These are phyloP conservation scores for Nerophis lumbriciformis DNA, from an alignment of 2,113 vertebrate species.

Conservation along the genomic window DNA sequence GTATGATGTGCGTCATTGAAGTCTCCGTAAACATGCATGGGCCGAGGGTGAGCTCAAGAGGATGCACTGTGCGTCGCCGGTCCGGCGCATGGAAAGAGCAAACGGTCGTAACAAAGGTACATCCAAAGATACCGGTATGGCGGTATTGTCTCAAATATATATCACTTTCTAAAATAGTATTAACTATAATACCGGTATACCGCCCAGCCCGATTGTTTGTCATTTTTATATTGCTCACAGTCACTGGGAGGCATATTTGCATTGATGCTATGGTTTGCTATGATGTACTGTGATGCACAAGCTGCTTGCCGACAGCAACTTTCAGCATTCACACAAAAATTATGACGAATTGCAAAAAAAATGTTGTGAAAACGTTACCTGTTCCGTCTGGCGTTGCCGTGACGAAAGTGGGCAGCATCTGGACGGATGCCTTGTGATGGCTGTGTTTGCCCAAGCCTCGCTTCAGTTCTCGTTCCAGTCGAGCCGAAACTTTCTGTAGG, in stretches of 20 bases:
- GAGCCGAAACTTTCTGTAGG: constrained; percentile 67
- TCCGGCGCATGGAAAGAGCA: too few relatives aligned
- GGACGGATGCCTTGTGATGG: constrained; percentile 55
- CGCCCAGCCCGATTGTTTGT: too few relatives aligned
- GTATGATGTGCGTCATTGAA: too few relatives aligned
- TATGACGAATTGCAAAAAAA: background rate
- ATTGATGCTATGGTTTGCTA: background rate
- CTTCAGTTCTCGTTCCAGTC: constrained; percentile 63
- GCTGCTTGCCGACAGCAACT: too few relatives aligned
- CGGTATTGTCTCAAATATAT: too few relatives aligned
- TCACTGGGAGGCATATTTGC: background rate
- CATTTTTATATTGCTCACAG: background rate
- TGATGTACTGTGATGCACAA: background rate
- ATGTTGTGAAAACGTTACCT: constrained; percentile 54
- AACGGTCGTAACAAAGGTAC: too few relatives aligned
- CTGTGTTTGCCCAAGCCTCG: constrained; percentile 63
- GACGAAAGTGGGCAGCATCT: constrained; percentile 83
- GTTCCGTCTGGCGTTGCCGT: constrained; percentile 78
- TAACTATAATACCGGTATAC: too few relatives aligned
- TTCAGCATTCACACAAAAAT: background rate
- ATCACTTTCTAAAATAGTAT: too few relatives aligned
- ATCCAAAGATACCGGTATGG: too few relatives aligned
- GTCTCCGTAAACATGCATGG: too few relatives aligned
- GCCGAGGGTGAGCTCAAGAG: too few relatives aligned
- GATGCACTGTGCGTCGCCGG: too few relatives aligned